A percentile compares a stretch with the other conserved stretches of the same genome.
phyloP scores from a whole-genome alignment of 2,113 vertebrate species.

The Rhabdomys dilectus region DNA sequence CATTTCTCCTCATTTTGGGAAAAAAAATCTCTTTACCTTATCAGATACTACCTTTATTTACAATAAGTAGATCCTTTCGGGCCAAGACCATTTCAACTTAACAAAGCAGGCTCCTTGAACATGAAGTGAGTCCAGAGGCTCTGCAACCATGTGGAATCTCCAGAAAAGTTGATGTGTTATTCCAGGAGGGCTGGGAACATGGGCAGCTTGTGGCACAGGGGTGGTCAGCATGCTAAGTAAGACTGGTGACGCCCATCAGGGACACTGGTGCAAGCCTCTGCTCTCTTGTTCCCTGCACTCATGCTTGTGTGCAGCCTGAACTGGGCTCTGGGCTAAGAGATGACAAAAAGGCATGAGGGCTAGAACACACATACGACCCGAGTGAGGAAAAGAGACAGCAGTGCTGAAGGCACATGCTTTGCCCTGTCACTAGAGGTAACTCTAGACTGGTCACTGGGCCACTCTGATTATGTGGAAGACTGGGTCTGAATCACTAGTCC shows the following conservation, averaged over 20 bases:
- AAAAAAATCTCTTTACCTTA: neutral
- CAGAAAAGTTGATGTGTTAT: neutral
- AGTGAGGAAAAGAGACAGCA: neutral
- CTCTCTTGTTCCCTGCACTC: neutral
- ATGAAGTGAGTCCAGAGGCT: neutral
- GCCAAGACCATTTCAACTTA: neutral
- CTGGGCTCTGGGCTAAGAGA: neutral
- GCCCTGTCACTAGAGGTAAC: neutral
- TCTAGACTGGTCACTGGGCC: neutral
- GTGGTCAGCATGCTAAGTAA: neutral
- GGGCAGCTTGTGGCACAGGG: neutral
- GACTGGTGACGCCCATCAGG: neutral
- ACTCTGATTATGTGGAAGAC: neutral
- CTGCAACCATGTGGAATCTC: neutral
- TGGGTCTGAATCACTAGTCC: neutral
- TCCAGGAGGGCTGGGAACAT: neutral
- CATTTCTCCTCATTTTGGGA: conserved; percentile 43
- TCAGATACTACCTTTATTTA: neutral
- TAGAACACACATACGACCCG: accelerated
- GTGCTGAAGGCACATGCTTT: neutral
- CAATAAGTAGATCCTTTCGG: neutral
- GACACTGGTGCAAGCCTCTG: neutral
- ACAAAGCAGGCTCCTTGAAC: neutral
- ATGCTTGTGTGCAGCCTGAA: neutral
- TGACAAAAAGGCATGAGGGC: neutral